Evolutionary conservation across 2,888 invertebrate species (phyloP).

Genomic region (Oscheius sp.): DNA sequence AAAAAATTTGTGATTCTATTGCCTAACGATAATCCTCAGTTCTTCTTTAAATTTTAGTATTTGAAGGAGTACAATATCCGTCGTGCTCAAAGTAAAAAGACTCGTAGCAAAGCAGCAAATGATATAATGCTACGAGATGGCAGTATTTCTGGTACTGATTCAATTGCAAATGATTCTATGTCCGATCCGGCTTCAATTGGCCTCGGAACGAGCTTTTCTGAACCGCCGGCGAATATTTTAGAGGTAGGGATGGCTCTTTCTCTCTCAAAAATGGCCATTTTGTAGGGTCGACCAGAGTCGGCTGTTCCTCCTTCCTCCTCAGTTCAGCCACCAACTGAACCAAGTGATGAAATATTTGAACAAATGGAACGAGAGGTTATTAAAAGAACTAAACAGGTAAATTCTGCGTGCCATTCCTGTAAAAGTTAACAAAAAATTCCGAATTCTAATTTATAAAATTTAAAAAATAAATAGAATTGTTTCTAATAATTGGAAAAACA

Average conservation of each 20-base stretch:
- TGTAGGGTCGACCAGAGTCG: background rate
- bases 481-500: too few relatives aligned
- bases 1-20: too few relatives aligned
- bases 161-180: background rate
- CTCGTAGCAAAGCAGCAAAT: background rate
- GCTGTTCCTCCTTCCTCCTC: background rate
- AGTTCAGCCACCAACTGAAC: background rate
- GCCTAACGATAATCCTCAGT: background rate
- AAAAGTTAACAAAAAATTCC: background rate
- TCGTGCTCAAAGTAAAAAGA: slow-evolving; percentile 37
- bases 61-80: slow-evolving; percentile 39
- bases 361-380: slow-evolving; percentile 55
- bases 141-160: slow-evolving; percentile 6
- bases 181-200: slow-evolving; percentile 1
- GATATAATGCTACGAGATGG: background rate
- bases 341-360: slow-evolving; percentile 32
- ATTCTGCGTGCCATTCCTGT: background rate
- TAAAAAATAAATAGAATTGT: too few relatives aligned
- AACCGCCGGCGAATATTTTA: slow-evolving; percentile 32
- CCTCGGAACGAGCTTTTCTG: slow-evolving; percentile 12
- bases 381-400: slow-evolving; percentile 47
- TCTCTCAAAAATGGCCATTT: background rate
- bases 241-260: slow-evolving; percentile 12
- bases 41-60: slow-evolving; percentile 5
- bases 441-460: too few relatives aligned